Evolutionary conservation across 2,888 invertebrate species (phyloP), one percentile per base, ranked within the genome.

Genomic region (Phengaris alcon): DNA sequence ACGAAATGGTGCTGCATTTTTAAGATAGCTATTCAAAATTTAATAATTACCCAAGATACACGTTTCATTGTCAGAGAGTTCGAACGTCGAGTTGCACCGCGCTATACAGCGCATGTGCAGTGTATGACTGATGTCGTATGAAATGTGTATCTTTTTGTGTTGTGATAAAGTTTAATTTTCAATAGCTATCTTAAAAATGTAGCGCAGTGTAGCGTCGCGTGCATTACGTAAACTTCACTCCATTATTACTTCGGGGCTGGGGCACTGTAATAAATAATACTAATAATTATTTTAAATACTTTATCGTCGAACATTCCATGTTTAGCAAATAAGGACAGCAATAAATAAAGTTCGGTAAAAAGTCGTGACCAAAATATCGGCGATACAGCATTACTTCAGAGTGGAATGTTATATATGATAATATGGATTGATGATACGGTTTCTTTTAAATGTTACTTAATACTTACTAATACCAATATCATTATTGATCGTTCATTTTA

Each of bases 361-460:
- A 70, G 69, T 70, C 75, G 75, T 75, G 75, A 75, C 75, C 52
- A 72, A 72, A 72, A 72, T 72, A 72, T 72, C 72, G 51, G 12
- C 72, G 72, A 35, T 35, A 51, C 15, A 54, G 15, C 72, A 54
- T 72, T 35, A 51, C 70, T 52, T 13, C 35, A 72, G 51, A 35
- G 22, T 54, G 72, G 72, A 72, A 72, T 52, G 72, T 72, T 72
- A 54, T 54, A 35, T 35, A 70, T 70, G 52, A 35, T 52, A 13
- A 35, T 64, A 35, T 72, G 72, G 52, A 72, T 72, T 72, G 52
- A 72, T 72, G 72, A 72, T 54, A 64, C 35, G 4, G 35, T 70
- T 15, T 54, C 13, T 72, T 54, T 72, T 72, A 72, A 72, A 52
- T 72, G 13, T 72, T 52, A 54, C 52, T 35, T 54, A 52, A 52